A percentile compares a stretch with the other conserved stretches of the same genome.
Conservation (phyloP, 2,888 invertebrate species). For the Cristatella mucedo region DNA sequence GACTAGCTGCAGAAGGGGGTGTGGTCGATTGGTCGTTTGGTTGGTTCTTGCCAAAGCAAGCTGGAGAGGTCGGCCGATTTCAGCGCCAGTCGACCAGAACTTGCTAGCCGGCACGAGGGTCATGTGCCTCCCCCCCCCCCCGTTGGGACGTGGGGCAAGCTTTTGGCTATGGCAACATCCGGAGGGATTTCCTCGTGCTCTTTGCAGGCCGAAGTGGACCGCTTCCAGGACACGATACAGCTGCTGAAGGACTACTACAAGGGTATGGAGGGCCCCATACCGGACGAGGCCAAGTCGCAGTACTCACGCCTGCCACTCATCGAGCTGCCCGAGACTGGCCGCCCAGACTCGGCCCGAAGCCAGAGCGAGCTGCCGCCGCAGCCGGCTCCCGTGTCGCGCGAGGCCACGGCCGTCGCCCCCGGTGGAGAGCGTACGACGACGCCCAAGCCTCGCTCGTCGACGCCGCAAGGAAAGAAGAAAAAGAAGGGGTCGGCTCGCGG, state of each 20-base stretch:
- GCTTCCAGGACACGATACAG: conserved; percentile 34
- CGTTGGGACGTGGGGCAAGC: no score
- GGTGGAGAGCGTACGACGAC: background rate
- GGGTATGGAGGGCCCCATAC: conserved; percentile 35
- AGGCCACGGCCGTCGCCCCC: background rate
- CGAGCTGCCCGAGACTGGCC: conserved; percentile 25
- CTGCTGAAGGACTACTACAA: conserved; percentile 37
- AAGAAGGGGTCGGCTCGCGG: no score
- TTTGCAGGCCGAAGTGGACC: conserved; percentile 26
- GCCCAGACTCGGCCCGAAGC: no score
- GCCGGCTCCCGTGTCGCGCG: background rate
- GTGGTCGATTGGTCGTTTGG: no score
- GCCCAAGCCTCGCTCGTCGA: background rate
- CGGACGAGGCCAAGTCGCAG: conserved; percentile 27
- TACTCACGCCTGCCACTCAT: conserved; percentile 32
- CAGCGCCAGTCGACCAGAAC: no score
- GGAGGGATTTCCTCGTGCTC: background rate
- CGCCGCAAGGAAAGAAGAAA: no score
- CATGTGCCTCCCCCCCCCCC: no score
- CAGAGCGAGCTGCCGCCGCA: background rate
- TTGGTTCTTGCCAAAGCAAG: no score
- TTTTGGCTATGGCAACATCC: no score
- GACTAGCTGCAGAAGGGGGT: no score
- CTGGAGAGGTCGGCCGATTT: no score
- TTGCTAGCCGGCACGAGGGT: no score